phyloP scores from a whole-genome alignment of 2,888 invertebrate genomes.

The Biston betularia region DNA sequence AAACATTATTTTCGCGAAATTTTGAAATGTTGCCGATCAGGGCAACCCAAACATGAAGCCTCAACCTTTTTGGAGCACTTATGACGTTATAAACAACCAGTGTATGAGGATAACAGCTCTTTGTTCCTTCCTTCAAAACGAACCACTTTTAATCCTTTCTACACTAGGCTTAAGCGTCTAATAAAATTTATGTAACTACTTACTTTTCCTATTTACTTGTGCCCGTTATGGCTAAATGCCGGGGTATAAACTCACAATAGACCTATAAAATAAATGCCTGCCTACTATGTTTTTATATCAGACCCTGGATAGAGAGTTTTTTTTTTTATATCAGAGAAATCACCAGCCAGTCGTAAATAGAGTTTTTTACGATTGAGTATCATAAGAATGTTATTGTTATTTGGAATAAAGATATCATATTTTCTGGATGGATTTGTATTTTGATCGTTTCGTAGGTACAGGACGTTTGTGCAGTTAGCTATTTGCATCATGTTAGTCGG shows the following conservation, averaged over 20 bases:
- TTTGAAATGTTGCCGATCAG: no score
- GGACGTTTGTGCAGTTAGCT: slow-evolving; percentile 3
- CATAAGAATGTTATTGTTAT: slow-evolving; percentile 46
- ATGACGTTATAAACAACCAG: slow-evolving; percentile 26
- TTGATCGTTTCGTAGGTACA: slow-evolving; percentile 32
- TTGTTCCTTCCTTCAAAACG: slow-evolving; percentile 29
- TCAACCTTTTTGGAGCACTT: slow-evolving; percentile 27
- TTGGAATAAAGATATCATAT: slow-evolving; percentile 44
- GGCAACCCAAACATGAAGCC: not conserved
- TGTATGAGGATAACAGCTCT: slow-evolving; percentile 16
- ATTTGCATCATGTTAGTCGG: not conserved
- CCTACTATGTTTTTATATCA: slow-evolving; percentile 64
- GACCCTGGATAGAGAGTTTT: slow-evolving; percentile 26
- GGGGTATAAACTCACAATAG: slow-evolving; percentile 60
- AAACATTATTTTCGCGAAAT: no score
- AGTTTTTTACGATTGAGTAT: slow-evolving; percentile 46
- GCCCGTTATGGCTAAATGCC: slow-evolving; percentile 36
- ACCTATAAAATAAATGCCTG: slow-evolving; percentile 68
- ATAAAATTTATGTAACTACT: slow-evolving; percentile 41
- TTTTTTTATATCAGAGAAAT: slow-evolving; percentile 44
- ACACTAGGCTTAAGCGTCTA: slow-evolving; percentile 29
- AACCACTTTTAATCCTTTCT: slow-evolving; percentile 29
- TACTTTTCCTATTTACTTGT: slow-evolving; percentile 41
- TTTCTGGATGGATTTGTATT: slow-evolving; percentile 41
- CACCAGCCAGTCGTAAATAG: slow-evolving; percentile 45